Conservation (phyloP, 2,113 vertebrate genomes). For the Oncorhynchus nerka region DNA sequence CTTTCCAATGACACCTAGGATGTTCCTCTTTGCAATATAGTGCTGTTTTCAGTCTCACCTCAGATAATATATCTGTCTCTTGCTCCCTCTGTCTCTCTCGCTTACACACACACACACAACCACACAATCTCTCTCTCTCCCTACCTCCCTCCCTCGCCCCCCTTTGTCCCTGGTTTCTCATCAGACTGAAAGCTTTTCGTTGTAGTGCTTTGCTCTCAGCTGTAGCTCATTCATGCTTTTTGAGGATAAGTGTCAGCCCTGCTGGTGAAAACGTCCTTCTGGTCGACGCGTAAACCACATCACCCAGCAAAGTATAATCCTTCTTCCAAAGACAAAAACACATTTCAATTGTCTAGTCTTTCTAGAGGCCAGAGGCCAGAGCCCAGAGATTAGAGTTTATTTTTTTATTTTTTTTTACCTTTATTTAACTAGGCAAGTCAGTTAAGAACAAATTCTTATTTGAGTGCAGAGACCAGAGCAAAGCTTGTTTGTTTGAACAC, state of each 20-base stretch:
- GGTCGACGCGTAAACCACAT: conserved; percentile 20
- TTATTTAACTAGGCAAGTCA: too few species aligned
- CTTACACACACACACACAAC: too few species aligned
- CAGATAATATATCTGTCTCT: background rate
- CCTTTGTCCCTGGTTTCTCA: conserved; percentile 29
- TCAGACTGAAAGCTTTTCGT: conserved; percentile 64
- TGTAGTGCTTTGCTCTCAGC: conserved; percentile 36
- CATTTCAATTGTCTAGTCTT: background rate
- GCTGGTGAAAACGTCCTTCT: conserved; percentile 51
- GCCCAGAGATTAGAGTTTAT: too few species aligned
- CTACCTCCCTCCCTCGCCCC: background rate
- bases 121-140: background rate
- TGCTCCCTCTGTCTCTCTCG: background rate
- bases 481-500: conserved; percentile 39
- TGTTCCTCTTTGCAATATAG: background rate
- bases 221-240: conserved; percentile 24
- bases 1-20: background rate
- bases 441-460: too few species aligned
- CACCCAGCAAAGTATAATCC: background rate
- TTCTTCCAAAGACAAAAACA: background rate
- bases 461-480: too few species aligned
- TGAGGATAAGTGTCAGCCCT: conserved; percentile 15
- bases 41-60: background rate
- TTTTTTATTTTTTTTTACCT: too few species aligned
- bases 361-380: too few species aligned